Base-by-base conservation (phyloP, 1,140 invertebrate genomes). In the Megalonaias nervosa region DNA sequence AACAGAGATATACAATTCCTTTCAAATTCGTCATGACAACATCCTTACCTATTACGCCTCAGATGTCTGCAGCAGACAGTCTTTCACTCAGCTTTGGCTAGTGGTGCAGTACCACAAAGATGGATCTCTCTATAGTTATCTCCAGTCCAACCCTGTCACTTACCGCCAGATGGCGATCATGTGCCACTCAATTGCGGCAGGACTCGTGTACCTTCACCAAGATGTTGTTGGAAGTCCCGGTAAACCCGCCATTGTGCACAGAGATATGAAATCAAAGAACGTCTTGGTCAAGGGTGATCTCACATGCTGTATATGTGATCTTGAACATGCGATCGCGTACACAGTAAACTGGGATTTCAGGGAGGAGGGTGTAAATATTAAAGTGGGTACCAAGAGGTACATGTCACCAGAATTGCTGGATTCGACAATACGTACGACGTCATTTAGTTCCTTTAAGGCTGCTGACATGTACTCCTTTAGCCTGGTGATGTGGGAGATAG, bases 201-300 rank as follows among this genome's bases (percentile, higher is more conserved):
- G 97, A 0, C 89, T 98, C 58, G 94, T 95, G 26, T 96, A 98
- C 91, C 91, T 98, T 11, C 97, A 98, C 87, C 96, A 96, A 72
- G 97, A 98, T 88, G 97, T 98, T 71, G 95, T 96, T 87, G 96
- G 97, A 17, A 97, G 96, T 0, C 93, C 94, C 26, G 95, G 95
- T 91, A 91, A 90, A 81, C 90, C 90, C 38, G 90, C 88, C 11
- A 90, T 89, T 48, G 88, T 87, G 1, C 97, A 99, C 89, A 91
- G 98, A 62, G 97, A 99, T 87, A 96, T 99, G 75, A 99, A 99
- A 89, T 96, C 95, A 84, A 97, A 98, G 89, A 99, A 99, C 88
- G 97, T 99, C 80, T 92, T 99, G 31, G 97, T 99, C 0, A 98
- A 98, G 89, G 92, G 93, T 6, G 96, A 98, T 87, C 96, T 96